Evolutionary conservation across 2,797 vertebrate genomes (phyloP).

Genomic region (Yasuhikotakia modesta): DNA sequence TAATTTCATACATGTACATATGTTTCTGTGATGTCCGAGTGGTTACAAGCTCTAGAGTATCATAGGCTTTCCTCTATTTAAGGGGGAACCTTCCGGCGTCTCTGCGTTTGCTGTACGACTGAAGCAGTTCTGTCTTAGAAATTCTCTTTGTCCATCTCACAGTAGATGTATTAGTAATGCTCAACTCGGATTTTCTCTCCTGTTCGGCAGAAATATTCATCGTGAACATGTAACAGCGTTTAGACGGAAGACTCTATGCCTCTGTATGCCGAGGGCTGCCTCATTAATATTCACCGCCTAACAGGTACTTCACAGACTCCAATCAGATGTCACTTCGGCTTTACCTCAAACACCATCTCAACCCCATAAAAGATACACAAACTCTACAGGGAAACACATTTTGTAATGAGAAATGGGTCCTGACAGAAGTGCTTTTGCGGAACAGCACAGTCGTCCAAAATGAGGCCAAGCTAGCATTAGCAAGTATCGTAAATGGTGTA

Average conservation of each 20-base stretch:
- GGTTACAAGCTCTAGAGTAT: too few species aligned
- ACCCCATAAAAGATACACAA: conserved; percentile 33
- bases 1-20: too few species aligned
- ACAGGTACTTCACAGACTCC: conserved; percentile 34
- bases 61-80: not conserved
- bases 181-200: conserved; percentile 24
- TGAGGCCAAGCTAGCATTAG: conserved; percentile 18
- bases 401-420: conserved; percentile 33
- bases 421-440: conserved; percentile 1
- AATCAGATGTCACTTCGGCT: conserved; percentile 46
- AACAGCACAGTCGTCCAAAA: conserved; percentile 25
- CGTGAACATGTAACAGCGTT: conserved; percentile 23
- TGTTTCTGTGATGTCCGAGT: too few species aligned
- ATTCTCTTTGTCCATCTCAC: conserved; percentile 19
- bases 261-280: not conserved
- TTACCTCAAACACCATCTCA: conserved; percentile 26
- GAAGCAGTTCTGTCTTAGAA: conserved; percentile 14
- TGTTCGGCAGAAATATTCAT: conserved; percentile 43
- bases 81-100: conserved; percentile 1
- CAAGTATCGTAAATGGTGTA: conserved; percentile 17
- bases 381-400: conserved; percentile 12
- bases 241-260: conserved; percentile 18
- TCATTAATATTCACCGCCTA: conserved; percentile 46
- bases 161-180: conserved; percentile 35
- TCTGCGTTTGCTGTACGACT: not conserved